Base-by-base conservation (phyloP, 2,888 invertebrate species). In the Acrobasis suavella region DNA sequence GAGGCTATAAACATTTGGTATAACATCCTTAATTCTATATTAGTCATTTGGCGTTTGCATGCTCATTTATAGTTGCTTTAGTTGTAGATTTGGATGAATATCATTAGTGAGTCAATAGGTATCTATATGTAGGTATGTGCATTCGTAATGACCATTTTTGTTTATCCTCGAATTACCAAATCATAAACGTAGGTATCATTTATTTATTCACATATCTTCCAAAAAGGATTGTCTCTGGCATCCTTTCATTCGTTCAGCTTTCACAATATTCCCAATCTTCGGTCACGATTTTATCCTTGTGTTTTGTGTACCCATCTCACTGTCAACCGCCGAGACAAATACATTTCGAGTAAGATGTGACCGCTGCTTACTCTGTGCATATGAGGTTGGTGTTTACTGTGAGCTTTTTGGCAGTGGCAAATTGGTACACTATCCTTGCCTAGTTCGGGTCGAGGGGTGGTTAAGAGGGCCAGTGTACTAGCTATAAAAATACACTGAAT, bases 271-370 rank as follows among this genome's bases (percentile, higher is more conserved):
- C 46, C 32, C 49, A 37, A 54, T 55, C 46, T 55, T 54, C 32
- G 16, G n/a, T 14, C 22, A 6, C 37, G 50, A 52, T 52, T 50
- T 42, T 52, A 39, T 39, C 52, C 42, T 52, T 61, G 46, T 58
- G 46, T 58, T 58, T 50, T 50, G 58, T 49, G 49, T 46, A 61
- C 61, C 61, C 61, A 54, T 54, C 54, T 61, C 60, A 61, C 54
- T 49, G 61, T 61, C 61, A 61, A 32, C 22, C 52, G 15, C 60
- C 22, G 42, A 60, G 60, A 54, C 42, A 60, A 52, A 60, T 52
- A 32, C 42, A 60, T 60, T 42, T 14, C 10, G 17, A 17, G 15
- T 22, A 60, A n/a, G 60, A 61, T 61, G 52, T 52, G 22, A 61
- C 60, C 52, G 52, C 60, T 15, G 17, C 52, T 54, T 61, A 60